phyloP scores from a whole-genome alignment of 2,113 vertebrate species.

The Mellivora capensis region DNA sequence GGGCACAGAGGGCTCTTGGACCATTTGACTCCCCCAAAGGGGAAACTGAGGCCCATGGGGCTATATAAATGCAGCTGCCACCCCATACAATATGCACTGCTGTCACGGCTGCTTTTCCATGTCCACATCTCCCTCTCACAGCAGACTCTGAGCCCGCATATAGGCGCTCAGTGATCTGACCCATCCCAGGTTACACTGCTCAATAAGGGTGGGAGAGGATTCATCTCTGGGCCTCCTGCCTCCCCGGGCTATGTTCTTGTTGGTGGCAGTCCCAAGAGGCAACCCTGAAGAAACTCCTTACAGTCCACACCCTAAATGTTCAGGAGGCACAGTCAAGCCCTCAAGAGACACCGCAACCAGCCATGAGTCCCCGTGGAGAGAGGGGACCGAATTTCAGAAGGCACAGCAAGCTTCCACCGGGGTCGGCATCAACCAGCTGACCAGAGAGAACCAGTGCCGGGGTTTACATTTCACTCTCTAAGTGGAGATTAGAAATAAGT shows the following conservation, averaged over 20 bases:
- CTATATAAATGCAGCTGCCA: background rate
- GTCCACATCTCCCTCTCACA: background rate
- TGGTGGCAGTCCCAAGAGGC: background rate
- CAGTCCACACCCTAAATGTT: background rate
- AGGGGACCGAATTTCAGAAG: background rate
- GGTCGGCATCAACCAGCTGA: background rate
- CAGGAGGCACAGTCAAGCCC: background rate
- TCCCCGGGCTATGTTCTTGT: background rate
- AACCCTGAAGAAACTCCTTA: background rate
- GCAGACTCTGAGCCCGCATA: accelerated
- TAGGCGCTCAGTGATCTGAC: background rate
- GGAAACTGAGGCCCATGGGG: background rate
- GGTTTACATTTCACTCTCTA: background rate
- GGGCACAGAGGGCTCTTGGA: background rate
- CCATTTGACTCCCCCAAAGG: background rate
- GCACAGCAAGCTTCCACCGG: background rate
- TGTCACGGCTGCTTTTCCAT: background rate
- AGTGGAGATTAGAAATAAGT: constrained; percentile 2
- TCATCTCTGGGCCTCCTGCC: background rate
- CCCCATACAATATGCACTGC: background rate
- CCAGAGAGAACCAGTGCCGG: background rate
- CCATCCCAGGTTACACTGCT: background rate
- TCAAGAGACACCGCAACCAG: background rate
- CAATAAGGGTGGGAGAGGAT: background rate
- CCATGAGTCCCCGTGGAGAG: background rate